These are phyloP conservation scores for Neopipo cinnamomea DNA, from an alignment of 2,113 vertebrate species.

Conservation along the genomic window DNA sequence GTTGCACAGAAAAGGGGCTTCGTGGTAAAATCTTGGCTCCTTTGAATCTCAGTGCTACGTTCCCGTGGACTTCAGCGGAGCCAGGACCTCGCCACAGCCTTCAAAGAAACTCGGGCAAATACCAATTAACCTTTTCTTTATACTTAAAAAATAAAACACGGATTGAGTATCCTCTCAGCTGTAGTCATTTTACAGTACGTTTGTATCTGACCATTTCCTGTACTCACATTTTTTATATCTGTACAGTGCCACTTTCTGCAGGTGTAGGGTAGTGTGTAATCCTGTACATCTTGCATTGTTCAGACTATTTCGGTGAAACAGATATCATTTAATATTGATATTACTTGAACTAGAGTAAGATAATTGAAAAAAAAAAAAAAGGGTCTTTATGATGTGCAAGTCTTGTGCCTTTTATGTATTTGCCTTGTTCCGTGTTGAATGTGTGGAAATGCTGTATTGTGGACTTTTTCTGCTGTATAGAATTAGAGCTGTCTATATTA, in stretches of 20 bases:
- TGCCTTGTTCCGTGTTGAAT: conserved; percentile 93
- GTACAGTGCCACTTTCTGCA: conserved; percentile 81
- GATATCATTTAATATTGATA: conserved; percentile 78
- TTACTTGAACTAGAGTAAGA: conserved; percentile 86
- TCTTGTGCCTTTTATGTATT: conserved; percentile 93
- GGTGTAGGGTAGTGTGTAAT: conserved; percentile 75
- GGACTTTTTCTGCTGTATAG: conserved; percentile 81
- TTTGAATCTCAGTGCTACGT: not conserved
- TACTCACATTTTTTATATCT: conserved; percentile 80
- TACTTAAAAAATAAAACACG: conserved; percentile 33
- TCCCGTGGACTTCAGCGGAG: not conserved
- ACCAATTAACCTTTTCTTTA: conserved; percentile 57
- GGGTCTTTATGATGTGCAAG: conserved; percentile 86
- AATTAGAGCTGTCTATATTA: conserved; percentile 83
- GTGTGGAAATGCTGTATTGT: conserved; percentile 85
- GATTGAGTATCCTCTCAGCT: conserved; percentile 66
- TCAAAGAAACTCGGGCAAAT: conserved; percentile 49
- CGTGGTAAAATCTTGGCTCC: not conserved
- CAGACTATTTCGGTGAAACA: conserved; percentile 74
- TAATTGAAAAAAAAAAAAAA: conserved; percentile 67
- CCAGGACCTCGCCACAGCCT: conserved; percentile 33
- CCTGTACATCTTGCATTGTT: conserved; percentile 76
- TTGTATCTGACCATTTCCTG: conserved; percentile 79
- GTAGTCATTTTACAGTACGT: conserved; percentile 76
- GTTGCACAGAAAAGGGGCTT: conserved; percentile 2